Conservation (phyloP, 2,888 invertebrate species). For the Malthinus flaveolus region DNA sequence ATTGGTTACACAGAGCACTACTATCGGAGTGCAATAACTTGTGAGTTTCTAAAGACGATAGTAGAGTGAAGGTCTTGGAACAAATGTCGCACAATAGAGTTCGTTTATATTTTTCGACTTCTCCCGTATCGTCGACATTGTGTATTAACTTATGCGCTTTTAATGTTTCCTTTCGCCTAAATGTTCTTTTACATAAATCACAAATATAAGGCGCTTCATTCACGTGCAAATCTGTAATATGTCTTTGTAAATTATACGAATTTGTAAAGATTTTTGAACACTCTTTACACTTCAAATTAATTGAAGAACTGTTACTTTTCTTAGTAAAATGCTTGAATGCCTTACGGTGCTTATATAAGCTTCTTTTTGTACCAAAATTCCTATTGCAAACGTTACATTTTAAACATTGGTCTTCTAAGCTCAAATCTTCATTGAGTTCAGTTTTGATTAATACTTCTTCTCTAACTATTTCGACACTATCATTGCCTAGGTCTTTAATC, state of each 20-base stretch:
- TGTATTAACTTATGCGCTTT: constrained; percentile 31
- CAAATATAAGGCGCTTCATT: constrained; percentile 24
- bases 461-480: not conserved
- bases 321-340: not conserved
- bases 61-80: constrained; percentile 39
- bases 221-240: constrained; percentile 13
- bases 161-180: constrained; percentile 26
- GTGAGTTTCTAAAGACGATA: constrained; percentile 40
- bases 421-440: not conserved
- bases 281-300: constrained; percentile 1
- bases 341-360: not conserved
- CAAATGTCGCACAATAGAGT: constrained; percentile 41
- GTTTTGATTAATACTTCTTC: not conserved
- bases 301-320: constrained; percentile 9
- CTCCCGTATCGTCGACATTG: constrained; percentile 19
- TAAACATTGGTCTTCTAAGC: not conserved
- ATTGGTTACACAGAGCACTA: constrained; percentile 38
- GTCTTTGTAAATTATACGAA: constrained; percentile 17
- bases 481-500: no score
- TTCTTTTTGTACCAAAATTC: constrained; percentile 3
- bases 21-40: constrained; percentile 38
- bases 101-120: constrained; percentile 36
- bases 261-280: constrained; percentile 10
- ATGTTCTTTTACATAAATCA: constrained; percentile 24
- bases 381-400: constrained; percentile 1